phyloP scores from a whole-genome alignment of 1,140 invertebrate species.

The Cydia strobilella region DNA sequence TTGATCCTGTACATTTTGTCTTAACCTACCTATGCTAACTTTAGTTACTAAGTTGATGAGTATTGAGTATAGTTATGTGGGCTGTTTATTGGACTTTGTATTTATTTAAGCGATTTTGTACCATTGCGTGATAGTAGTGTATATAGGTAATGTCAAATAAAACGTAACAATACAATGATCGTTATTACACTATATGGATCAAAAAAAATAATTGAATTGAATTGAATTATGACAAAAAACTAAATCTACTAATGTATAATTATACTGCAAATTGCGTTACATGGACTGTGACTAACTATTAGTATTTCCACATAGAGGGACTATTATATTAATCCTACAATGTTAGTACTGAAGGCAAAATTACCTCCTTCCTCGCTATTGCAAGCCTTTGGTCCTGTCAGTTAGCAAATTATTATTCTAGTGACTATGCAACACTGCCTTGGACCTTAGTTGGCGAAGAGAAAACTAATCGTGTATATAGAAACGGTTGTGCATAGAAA shows the following conservation, averaged over 20 bases:
- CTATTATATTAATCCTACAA: neutral
- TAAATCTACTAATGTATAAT: too few relatives aligned
- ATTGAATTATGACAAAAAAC: too few relatives aligned
- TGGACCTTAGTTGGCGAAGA: constrained; percentile 9
- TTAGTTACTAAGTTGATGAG: neutral
- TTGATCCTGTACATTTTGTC: neutral
- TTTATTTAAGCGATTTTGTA: too few relatives aligned
- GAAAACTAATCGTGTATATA: constrained; percentile 1
- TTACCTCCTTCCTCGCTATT: constrained; percentile 23
- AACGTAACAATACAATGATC: too few relatives aligned
- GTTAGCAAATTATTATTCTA: neutral
- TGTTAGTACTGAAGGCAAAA: neutral
- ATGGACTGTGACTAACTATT: neutral
- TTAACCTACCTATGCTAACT: neutral
- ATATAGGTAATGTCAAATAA: too few relatives aligned
- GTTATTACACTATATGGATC: too few relatives aligned
- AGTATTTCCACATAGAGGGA: neutral
- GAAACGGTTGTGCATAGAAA: neutral
- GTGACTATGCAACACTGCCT: constrained; percentile 16
- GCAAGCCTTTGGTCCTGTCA: constrained; percentile 2
- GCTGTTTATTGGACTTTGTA: neutral
- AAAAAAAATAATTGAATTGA: too few relatives aligned
- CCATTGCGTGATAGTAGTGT: too few relatives aligned
- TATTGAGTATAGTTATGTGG: neutral
- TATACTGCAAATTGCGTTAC: neutral